Conservation (phyloP, 2,113 vertebrate genomes). For the Salminus brasiliensis region DNA sequence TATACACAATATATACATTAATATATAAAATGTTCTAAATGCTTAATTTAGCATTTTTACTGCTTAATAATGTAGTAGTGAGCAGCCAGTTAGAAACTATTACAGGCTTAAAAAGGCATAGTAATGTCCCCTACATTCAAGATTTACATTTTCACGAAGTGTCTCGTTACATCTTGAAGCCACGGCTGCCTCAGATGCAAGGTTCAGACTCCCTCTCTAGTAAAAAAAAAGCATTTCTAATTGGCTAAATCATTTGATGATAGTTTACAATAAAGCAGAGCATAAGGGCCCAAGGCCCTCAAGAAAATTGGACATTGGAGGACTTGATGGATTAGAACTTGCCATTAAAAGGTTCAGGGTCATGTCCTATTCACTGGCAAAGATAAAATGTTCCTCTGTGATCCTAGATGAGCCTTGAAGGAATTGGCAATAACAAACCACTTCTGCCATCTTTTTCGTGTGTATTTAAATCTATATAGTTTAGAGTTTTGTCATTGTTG, state of each 20-base stretch:
- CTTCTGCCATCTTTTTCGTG: not conserved
- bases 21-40: too few relatives aligned
- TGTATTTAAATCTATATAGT: not conserved
- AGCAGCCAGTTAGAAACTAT: too few relatives aligned
- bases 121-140: too few relatives aligned
- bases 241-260: slow-evolving; percentile 6
- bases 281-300: slow-evolving; percentile 25
- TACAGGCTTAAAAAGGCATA: too few relatives aligned
- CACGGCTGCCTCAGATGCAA: not conserved
- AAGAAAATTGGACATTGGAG: slow-evolving; percentile 18
- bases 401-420: slow-evolving; percentile 48
- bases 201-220: not conserved
- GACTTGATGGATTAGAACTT: slow-evolving; percentile 20
- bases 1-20: too few relatives aligned
- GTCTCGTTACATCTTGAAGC: too few relatives aligned
- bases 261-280: slow-evolving; percentile 31
- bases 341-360: slow-evolving; percentile 39
- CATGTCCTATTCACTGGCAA: slow-evolving; percentile 37
- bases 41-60: too few relatives aligned
- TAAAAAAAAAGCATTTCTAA: slow-evolving; percentile 20
- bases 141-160: too few relatives aligned
- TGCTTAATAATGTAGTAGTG: too few relatives aligned
- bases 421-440: slow-evolving; percentile 14
- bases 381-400: not conserved
- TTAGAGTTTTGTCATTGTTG: not conserved